Conservation (phyloP, 2,113 vertebrate species). For the Ibidorhyncha struthersii region DNA sequence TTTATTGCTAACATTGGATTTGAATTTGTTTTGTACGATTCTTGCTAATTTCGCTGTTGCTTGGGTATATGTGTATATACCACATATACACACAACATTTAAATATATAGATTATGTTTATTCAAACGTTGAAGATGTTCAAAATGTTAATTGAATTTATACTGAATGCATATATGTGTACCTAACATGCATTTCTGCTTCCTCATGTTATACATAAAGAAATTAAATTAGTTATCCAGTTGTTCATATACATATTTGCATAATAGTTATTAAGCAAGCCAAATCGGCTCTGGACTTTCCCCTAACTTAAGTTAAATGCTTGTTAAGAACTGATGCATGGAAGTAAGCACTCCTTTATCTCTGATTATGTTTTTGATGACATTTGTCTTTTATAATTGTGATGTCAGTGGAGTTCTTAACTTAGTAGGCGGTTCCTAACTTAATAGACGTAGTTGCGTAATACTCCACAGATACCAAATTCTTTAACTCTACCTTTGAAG, state of each 20-base stretch:
- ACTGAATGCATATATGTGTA: background rate
- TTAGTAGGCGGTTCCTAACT: background rate
- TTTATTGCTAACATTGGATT: background rate
- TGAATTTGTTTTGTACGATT: background rate
- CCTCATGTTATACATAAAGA: background rate
- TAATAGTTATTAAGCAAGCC: background rate
- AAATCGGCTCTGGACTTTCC: background rate
- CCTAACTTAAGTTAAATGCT: background rate
- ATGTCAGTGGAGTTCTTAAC: background rate
- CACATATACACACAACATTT: background rate
- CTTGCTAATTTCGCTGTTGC: background rate
- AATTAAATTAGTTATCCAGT: background rate
- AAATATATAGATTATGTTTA: background rate
- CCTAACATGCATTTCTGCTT: background rate
- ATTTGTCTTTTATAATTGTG: conserved; percentile 32
- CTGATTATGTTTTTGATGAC: conserved; percentile 36
- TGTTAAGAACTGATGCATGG: background rate
- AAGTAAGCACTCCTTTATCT: conserved; percentile 30
- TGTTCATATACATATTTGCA: background rate
- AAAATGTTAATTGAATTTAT: background rate
- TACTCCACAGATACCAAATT: background rate
- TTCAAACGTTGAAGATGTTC: background rate
- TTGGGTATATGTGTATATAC: background rate
- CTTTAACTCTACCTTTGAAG: background rate
- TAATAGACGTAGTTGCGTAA: background rate